phyloP scores from a whole-genome alignment of 2,888 invertebrate genomes.

The Volucella zonaria region DNA sequence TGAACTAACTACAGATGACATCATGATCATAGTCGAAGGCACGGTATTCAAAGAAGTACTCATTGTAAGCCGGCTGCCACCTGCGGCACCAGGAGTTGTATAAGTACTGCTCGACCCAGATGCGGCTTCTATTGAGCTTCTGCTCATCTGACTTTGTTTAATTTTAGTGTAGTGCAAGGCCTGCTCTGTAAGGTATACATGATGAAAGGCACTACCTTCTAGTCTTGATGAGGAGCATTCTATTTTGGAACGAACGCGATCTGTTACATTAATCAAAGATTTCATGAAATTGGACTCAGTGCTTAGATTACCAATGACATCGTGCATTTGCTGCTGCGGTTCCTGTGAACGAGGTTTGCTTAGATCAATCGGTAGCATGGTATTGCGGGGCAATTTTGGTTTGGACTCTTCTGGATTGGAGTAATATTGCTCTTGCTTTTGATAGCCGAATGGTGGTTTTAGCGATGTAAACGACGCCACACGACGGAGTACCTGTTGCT shows the following conservation, averaged over 20 bases:
- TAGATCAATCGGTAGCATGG: conserved; percentile 80
- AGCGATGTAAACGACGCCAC: conserved; percentile 80
- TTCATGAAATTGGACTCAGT: conserved; percentile 81
- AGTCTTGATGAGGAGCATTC: conserved; percentile 76
- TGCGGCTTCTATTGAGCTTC: conserved; percentile 83
- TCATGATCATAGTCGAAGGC: conserved; percentile 24
- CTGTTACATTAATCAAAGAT: conserved; percentile 81
- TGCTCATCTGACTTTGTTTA: conserved; percentile 86
- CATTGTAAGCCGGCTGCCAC: conserved; percentile 21
- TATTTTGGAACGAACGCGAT: conserved; percentile 79
- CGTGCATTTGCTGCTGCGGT: conserved; percentile 77
- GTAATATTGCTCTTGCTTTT: conserved; percentile 82
- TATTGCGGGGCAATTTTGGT: conserved; percentile 77
- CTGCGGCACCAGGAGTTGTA: conserved; percentile 71
- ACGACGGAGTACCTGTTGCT: conserved; percentile 71
- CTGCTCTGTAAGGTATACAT: conserved; percentile 89
- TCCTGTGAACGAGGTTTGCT: conserved; percentile 80
- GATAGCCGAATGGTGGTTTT: conserved; percentile 82
- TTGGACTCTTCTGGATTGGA: conserved; percentile 82
- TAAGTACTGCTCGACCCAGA: conserved; percentile 83
- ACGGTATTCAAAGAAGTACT: conserved; percentile 16
- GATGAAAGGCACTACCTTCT: conserved; percentile 87
- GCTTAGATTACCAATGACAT: conserved; percentile 79
- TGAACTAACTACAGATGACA: conserved; percentile 10
- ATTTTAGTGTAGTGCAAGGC: conserved; percentile 88